Percentiles rank a stretch among this genome's conserved stretches.
phyloP scores from a whole-genome alignment of 2,113 vertebrate genomes.

The Lophochroa leadbeateri region DNA sequence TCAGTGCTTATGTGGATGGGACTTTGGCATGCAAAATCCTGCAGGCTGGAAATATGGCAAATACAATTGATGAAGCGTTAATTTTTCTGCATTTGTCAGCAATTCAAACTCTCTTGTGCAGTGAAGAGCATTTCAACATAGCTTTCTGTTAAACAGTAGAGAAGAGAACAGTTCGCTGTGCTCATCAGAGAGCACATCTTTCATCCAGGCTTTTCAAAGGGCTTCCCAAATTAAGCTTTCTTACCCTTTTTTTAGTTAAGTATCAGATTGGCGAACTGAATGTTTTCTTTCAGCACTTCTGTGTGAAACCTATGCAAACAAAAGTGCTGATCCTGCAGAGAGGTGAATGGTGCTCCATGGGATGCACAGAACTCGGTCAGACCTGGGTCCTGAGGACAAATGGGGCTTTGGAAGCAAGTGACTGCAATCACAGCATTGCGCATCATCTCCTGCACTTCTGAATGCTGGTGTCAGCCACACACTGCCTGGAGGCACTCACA shows the following conservation, averaged over 20 bases:
- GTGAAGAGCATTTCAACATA: neutral
- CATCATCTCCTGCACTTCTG: fast-evolving
- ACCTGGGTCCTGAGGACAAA: neutral
- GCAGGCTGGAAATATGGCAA: neutral
- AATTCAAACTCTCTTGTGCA: neutral
- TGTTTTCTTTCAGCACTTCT: neutral
- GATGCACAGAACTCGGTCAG: neutral
- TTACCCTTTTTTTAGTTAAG: neutral
- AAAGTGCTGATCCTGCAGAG: neutral
- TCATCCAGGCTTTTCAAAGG: neutral
- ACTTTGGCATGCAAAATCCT: neutral
- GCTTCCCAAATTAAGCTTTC: neutral
- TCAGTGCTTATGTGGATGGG: neutral
- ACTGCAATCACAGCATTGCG: neutral
- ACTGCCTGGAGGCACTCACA: fast-evolving
- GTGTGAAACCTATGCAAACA: neutral
- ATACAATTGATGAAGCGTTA: neutral
- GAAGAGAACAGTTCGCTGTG: neutral
- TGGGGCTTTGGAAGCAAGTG: neutral
- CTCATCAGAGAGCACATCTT: neutral
- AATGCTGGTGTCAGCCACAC: neutral
- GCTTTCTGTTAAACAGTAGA: neutral
- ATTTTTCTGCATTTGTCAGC: neutral
- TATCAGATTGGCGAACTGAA: neutral
- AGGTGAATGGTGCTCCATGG: neutral